These are phyloP conservation scores for Sebastes kiyomatsui DNA, from an alignment of 2,797 vertebrate species.

Conservation along the genomic window DNA sequence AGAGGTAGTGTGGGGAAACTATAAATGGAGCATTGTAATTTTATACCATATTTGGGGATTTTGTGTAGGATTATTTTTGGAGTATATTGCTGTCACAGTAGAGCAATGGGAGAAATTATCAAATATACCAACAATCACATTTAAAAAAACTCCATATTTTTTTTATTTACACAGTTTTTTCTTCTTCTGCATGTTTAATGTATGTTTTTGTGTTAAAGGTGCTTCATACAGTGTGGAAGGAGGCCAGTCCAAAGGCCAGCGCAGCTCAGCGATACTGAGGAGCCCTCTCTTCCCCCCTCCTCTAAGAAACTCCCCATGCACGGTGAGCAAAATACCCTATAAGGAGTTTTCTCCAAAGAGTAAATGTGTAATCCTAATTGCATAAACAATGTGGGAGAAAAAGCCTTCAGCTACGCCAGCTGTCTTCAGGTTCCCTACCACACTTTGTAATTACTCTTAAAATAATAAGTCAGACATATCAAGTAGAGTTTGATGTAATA, in stretches of 20 bases:
- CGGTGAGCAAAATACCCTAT: constrained; percentile 80
- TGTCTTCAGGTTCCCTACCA: background rate
- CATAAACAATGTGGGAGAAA: too few relatives aligned
- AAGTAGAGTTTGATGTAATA: too few relatives aligned
- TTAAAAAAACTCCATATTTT: background rate
- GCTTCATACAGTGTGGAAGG: constrained; percentile 86
- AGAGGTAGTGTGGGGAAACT: background rate
- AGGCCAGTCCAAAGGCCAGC: constrained; percentile 79
- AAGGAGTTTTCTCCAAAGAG: background rate
- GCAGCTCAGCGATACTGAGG: constrained; percentile 80
- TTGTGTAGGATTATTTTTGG: background rate
- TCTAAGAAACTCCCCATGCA: constrained; percentile 92
- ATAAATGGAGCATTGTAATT: background rate
- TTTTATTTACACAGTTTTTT: background rate
- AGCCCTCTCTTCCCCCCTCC: constrained; percentile 90
- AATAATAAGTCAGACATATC: too few relatives aligned
- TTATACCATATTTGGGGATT: background rate
- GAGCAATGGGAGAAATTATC: background rate
- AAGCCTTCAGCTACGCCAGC: too few relatives aligned
- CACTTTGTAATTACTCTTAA: too few relatives aligned
- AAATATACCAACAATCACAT: background rate
- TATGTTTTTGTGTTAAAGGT: constrained; percentile 74
- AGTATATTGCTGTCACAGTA: background rate
- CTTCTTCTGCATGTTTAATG: background rate
- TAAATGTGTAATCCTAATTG: background rate